Percentiles rank a stretch among this genome's conserved stretches.
phyloP scores from a whole-genome alignment of 2,797 vertebrate genomes.

The Gouania willdenowi region DNA sequence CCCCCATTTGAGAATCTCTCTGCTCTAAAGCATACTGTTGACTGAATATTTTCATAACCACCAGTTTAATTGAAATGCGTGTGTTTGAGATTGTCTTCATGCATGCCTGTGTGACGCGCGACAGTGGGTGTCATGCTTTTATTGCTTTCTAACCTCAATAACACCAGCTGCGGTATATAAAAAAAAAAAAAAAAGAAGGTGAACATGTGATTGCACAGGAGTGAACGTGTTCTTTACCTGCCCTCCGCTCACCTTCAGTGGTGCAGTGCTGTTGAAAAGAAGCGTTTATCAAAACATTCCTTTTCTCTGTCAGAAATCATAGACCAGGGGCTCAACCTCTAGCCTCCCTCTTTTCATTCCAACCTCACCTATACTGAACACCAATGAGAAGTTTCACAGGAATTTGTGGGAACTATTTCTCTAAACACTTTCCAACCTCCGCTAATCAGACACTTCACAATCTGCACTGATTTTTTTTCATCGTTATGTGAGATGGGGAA shows the following conservation, averaged over 20 bases:
- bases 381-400: slow-evolving; percentile 57
- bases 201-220: slow-evolving; percentile 28
- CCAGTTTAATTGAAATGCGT: not conserved
- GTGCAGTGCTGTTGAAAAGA: slow-evolving; percentile 21
- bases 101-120: not conserved
- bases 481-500: slow-evolving; percentile 69
- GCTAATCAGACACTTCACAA: slow-evolving; percentile 61
- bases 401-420: slow-evolving; percentile 57
- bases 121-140: slow-evolving; percentile 6
- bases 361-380: slow-evolving; percentile 20
- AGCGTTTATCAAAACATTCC: slow-evolving; percentile 48
- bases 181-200: no score
- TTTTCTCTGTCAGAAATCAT: slow-evolving; percentile 44
- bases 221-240: slow-evolving; percentile 26
- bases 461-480: slow-evolving; percentile 55
- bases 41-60: no score
- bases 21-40: no score
- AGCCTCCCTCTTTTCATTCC: slow-evolving; percentile 21
- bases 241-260: slow-evolving; percentile 42
- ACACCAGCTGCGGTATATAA: slow-evolving; percentile 28
- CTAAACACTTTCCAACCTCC: slow-evolving; percentile 52
- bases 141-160: slow-evolving; percentile 38
- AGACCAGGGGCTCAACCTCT: slow-evolving; percentile 29
- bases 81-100: not conserved
- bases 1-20: no score